A percentile compares a stretch with the other conserved stretches of the same genome.
phyloP scores from a whole-genome alignment of 2,113 vertebrate genomes.

The Cinclus cinclus region DNA sequence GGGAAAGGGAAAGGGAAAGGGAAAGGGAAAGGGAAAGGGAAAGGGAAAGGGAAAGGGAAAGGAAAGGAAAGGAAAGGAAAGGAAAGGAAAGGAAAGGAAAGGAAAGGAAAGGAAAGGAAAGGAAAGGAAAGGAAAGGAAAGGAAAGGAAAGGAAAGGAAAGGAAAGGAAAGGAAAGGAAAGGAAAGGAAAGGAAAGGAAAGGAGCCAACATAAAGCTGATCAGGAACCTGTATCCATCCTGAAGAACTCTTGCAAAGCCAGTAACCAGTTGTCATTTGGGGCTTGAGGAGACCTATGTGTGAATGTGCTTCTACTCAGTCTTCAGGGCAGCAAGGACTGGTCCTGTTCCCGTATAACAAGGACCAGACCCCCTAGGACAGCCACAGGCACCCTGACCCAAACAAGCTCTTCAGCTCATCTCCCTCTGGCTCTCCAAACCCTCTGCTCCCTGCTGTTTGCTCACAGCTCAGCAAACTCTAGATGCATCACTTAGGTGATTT shows the following conservation, averaged over 20 bases:
- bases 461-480: not conserved
- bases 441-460: not conserved
- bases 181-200: too few species aligned
- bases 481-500: not conserved
- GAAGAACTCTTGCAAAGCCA: not conserved
- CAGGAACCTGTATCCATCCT: not conserved
- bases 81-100: too few species aligned
- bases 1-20: too few species aligned
- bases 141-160: not conserved
- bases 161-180: too few species aligned
- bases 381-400: not conserved
- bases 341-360: accelerated
- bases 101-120: not conserved
- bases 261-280: not conserved
- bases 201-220: not conserved
- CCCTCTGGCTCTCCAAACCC: not conserved
- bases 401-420: not conserved
- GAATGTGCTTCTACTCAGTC: not conserved
- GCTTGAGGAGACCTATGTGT: not conserved
- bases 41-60: too few species aligned
- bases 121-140: too few species aligned
- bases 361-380: not conserved
- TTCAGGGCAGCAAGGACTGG: not conserved
- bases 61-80: too few species aligned
- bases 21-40: too few species aligned